A percentile compares a stretch with the other conserved stretches of the same genome.
These are phyloP conservation scores for Octodonta nipae DNA, from an alignment of 2,888 invertebrate genomes.

Conservation along the genomic window DNA sequence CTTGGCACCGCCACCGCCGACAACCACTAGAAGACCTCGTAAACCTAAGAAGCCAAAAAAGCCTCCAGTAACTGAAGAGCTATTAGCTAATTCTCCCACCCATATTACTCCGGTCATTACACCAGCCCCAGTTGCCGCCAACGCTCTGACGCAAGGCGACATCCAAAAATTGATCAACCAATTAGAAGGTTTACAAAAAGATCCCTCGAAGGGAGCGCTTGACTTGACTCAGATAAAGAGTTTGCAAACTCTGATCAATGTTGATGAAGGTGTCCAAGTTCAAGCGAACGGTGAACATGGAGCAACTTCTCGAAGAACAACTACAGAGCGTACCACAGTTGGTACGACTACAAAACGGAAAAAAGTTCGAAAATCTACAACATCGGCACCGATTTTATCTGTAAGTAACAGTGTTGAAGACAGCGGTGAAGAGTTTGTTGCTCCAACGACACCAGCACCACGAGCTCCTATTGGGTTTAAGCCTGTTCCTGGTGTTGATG, in stretches of 20 bases:
- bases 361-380: constrained; percentile 2
- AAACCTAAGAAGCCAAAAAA: constrained; percentile 19
- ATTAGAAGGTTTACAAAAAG: constrained; percentile 29
- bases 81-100: constrained; percentile 29
- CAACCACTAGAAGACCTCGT: constrained; percentile 12
- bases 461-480: constrained; percentile 28
- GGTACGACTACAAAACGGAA: constrained; percentile 4
- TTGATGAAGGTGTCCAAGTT: constrained; percentile 21
- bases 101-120: constrained; percentile 28
- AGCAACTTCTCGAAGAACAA: constrained; percentile 15
- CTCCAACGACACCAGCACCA: constrained; percentile 14
- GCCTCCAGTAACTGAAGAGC: constrained; percentile 18
- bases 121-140: constrained; percentile 20
- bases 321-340: constrained; percentile 7
- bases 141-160: constrained; percentile 21
- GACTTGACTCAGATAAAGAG: constrained; percentile 27
- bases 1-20: constrained; percentile 22
- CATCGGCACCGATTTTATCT: background rate
- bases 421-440: constrained; percentile 11
- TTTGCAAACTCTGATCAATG: constrained; percentile 23
- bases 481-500: constrained; percentile 31
- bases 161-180: constrained; percentile 27
- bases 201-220: constrained; percentile 26
- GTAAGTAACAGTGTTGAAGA: constrained; percentile 13
- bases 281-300: constrained; percentile 21